Percentiles rank a stretch among this genome's conserved stretches.
These are phyloP conservation scores for Torymus tubicola DNA, from an alignment of 2,888 invertebrate genomes.

Conservation along the genomic window DNA sequence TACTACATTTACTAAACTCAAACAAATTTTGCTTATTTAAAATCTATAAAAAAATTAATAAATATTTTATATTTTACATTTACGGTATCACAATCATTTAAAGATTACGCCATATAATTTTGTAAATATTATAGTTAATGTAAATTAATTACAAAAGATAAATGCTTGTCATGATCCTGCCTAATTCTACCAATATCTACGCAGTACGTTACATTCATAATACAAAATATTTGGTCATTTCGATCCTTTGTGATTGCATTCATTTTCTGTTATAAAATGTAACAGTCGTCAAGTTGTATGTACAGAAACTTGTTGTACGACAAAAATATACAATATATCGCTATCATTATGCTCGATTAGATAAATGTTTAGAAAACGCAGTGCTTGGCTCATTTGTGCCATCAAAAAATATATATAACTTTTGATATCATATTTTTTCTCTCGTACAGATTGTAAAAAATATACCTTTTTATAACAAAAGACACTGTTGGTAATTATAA, in stretches of 20 bases:
- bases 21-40: neutral
- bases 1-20: too few relatives aligned
- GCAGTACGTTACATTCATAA: neutral
- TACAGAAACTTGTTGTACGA: neutral
- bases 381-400: constrained; percentile 15
- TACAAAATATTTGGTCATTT: constrained; percentile 1
- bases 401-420: constrained; percentile 32
- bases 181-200: neutral
- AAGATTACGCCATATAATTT: neutral
- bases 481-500: constrained; percentile 31
- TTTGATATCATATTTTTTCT: neutral
- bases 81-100: constrained; percentile 23
- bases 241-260: constrained; percentile 7
- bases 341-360: constrained; percentile 2
- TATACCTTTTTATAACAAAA: neutral
- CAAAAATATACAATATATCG: constrained; percentile 24
- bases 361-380: constrained; percentile 2
- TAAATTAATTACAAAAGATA: constrained; percentile 15
- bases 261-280: neutral
- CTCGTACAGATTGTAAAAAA: neutral
- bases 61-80: constrained; percentile 7
- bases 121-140: neutral
- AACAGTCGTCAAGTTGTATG: neutral
- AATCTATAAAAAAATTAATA: constrained; percentile 10
- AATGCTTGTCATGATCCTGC: constrained; percentile 30